A percentile compares a stretch with the other conserved stretches of the same genome.
These are phyloP conservation scores for Smutsia gigantea DNA, from an alignment of 2,797 vertebrate genomes.

Conservation along the genomic window DNA sequence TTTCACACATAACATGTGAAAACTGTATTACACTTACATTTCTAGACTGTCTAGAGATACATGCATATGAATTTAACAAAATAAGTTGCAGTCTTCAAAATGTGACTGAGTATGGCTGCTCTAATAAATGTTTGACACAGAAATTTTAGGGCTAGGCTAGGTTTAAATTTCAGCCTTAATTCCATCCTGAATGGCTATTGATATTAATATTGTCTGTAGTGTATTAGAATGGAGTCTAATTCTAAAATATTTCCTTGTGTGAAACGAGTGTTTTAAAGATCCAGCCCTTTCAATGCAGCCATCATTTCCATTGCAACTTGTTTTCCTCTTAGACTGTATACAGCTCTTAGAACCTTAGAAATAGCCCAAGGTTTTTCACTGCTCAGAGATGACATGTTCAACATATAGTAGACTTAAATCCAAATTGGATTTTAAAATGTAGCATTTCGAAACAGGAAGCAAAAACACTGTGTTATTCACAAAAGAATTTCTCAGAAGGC, in stretches of 20 bases:
- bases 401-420: not conserved
- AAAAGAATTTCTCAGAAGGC: not conserved
- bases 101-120: not conserved
- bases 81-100: conserved; percentile 19
- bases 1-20: conserved; percentile 63
- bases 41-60: conserved; percentile 23
- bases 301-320: conserved; percentile 42
- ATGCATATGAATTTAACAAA: conserved; percentile 17
- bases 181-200: not conserved
- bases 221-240: not conserved
- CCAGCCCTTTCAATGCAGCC: not conserved
- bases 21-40: conserved; percentile 21
- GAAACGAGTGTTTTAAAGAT: conserved; percentile 51
- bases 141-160: not conserved
- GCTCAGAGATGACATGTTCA: conserved; percentile 13
- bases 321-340: not conserved
- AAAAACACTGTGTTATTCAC: not conserved
- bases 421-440: conserved; percentile 36
- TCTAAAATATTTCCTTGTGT: conserved; percentile 40
- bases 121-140: conserved; percentile 20
- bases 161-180: conserved; percentile 47
- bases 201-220: conserved; percentile 41
- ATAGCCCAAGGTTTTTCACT: conserved; percentile 48
- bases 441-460: conserved; percentile 31
- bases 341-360: conserved; percentile 13